Conservation (phyloP, 2,113 vertebrate species). For the Carlito syrichta region DNA sequence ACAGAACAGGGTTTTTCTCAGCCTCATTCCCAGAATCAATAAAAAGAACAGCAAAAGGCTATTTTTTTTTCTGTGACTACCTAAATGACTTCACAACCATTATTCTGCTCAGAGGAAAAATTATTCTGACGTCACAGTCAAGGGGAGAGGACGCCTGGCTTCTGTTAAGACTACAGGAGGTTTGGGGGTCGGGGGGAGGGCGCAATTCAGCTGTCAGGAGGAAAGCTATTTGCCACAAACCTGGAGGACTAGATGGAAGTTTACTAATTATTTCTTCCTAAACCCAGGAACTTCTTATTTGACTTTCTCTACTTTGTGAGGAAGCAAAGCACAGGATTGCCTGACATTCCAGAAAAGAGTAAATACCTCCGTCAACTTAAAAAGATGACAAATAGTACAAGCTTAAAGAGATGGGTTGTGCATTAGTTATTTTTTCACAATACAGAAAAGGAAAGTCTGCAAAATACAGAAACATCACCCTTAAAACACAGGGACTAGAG, state of each 20-base stretch:
- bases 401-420: not conserved
- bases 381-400: not conserved
- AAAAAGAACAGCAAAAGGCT: conserved; percentile 49
- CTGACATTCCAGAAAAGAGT: not conserved
- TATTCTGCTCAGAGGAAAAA: conserved; percentile 53
- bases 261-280: not conserved
- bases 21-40: conserved; percentile 66
- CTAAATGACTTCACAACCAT: conserved; percentile 61
- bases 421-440: not conserved
- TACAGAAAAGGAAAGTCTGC: not conserved
- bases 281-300: not conserved
- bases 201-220: conserved; percentile 20
- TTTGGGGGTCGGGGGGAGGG: not conserved
- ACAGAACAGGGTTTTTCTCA: conserved; percentile 58
- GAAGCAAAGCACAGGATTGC: not conserved
- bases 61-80: conserved; percentile 56
- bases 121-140: conserved; percentile 26
- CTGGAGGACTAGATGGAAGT: not conserved
- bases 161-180: conserved; percentile 56
- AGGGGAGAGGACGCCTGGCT: not conserved
- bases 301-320: not conserved
- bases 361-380: conserved; percentile 13
- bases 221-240: conserved; percentile 19
- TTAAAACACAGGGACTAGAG: not conserved
- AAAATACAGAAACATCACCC: not conserved